phyloP scores from a whole-genome alignment of 2,113 vertebrate species.

The Crotalus helleri region DNA sequence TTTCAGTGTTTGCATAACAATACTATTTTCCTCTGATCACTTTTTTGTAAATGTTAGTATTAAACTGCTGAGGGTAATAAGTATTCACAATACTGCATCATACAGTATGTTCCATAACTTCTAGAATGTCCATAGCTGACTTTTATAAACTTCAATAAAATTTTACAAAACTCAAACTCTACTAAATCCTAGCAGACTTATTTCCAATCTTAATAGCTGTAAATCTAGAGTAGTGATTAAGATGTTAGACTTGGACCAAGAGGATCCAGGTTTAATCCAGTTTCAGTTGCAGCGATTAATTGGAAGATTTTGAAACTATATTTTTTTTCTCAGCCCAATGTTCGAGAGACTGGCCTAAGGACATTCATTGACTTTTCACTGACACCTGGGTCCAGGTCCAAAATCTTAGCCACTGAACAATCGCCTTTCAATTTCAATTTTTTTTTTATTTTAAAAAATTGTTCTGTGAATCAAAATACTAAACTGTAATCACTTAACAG shows the following conservation, averaged over 20 bases:
- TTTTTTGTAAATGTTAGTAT: background rate
- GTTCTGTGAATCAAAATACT: background rate
- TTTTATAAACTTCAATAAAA: background rate
- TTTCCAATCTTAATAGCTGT: background rate
- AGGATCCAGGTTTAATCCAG: background rate
- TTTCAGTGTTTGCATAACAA: background rate
- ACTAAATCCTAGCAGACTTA: background rate
- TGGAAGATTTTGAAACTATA: background rate
- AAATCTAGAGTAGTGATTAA: background rate
- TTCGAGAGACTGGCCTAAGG: background rate
- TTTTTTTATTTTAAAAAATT: background rate
- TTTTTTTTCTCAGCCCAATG: background rate
- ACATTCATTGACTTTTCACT: background rate
- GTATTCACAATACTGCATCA: background rate
- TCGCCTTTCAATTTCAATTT: background rate
- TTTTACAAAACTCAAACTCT: background rate
- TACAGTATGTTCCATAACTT: background rate
- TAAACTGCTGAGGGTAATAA: background rate
- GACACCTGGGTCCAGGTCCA: background rate
- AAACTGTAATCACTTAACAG: background rate
- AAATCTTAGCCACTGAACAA: background rate
- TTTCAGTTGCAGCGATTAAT: background rate
- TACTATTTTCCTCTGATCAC: background rate
- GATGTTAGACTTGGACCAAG: background rate
- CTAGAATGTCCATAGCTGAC: background rate